Conservation (phyloP, 2,113 vertebrate genomes). For the Hyaena hyaena region DNA sequence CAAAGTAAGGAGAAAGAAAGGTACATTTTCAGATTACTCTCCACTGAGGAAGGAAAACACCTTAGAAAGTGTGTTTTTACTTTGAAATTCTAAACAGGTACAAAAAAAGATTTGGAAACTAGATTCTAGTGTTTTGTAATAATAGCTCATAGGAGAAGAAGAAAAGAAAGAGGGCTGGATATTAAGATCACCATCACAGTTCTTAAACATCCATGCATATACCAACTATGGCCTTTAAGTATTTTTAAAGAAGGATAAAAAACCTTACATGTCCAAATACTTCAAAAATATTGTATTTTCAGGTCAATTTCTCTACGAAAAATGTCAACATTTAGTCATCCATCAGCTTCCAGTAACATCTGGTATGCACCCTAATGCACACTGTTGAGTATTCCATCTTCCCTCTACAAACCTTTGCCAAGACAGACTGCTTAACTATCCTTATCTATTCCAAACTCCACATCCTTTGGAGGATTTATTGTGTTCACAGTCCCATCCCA, state of each 20-base stretch:
- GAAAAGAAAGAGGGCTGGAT: background rate
- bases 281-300: constrained; percentile 60
- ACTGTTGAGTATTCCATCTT: constrained; percentile 2
- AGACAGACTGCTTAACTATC: background rate
- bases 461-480: background rate
- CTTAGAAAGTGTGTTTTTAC: background rate
- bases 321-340: constrained; percentile 56
- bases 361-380: background rate
- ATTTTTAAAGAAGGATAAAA: constrained; percentile 60
- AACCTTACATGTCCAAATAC: constrained; percentile 38
- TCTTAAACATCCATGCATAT: constrained; percentile 43
- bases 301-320: constrained; percentile 53
- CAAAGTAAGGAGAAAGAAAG: background rate
- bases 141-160: background rate
- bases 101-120: constrained; percentile 5
- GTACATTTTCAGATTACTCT: background rate
- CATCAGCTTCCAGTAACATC: constrained; percentile 43
- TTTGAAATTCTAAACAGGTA: background rate
- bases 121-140: constrained; percentile 8
- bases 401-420: background rate
- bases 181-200: constrained; percentile 14
- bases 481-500: background rate
- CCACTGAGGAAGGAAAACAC: background rate
- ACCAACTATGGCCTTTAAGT: constrained; percentile 1
- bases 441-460: background rate